Conservation (phyloP, 2,797 vertebrate genomes). For the Ctenosaura bakeri region DNA sequence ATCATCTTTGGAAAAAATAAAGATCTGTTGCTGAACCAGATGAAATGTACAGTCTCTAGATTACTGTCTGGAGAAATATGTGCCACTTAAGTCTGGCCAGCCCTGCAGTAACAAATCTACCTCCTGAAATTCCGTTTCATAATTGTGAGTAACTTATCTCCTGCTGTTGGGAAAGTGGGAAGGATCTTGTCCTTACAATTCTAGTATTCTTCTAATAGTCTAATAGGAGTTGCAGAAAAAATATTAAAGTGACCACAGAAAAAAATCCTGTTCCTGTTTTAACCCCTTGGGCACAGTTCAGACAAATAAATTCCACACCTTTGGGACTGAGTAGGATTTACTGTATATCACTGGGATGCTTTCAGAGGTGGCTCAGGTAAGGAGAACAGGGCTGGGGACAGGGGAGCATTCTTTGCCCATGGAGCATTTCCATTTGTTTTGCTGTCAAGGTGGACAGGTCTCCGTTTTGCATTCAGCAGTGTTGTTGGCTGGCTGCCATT, state of each 20-base stretch:
- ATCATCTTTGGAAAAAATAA: background rate
- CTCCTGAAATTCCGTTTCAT: background rate
- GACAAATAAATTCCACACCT: background rate
- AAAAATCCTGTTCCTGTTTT: background rate
- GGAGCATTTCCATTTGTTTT: background rate
- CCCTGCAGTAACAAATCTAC: background rate
- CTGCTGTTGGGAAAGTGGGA: background rate
- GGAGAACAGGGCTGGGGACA: background rate
- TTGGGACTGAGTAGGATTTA: background rate
- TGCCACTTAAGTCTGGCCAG: background rate
- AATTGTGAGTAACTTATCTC: background rate
- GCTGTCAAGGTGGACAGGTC: background rate
- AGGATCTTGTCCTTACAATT: background rate
- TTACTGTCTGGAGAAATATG: background rate
- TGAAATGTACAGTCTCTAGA: background rate
- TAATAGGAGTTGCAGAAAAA: background rate
- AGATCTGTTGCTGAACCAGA: background rate
- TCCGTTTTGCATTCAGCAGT: background rate
- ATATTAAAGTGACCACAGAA: background rate
- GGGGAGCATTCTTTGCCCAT: no score
- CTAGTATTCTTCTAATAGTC: background rate
- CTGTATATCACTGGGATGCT: background rate
- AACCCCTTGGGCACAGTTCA: background rate
- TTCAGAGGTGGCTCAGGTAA: background rate
- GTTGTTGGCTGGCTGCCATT: slow-evolving; percentile 11